Evolutionary conservation across 2,113 vertebrate genomes (phyloP), one percentile per base, ranked within the genome.

Genomic region (Oryzias woworae): DNA sequence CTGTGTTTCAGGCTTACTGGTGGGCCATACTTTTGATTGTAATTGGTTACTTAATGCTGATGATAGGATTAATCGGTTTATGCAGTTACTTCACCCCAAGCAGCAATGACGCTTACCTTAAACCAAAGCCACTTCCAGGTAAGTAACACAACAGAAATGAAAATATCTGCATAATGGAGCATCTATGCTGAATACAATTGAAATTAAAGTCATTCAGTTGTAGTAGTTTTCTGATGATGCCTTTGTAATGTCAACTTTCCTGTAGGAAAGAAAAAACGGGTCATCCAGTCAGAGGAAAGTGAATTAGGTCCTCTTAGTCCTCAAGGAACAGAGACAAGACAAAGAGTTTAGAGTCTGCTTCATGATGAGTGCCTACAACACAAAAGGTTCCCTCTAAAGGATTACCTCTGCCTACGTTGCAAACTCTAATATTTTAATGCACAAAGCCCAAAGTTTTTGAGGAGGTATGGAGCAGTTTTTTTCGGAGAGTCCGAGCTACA

Each of bases 41-140:
- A 69, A 94, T 99, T 54, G 96, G 96, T 64, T 91, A 98, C 66
- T 98, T 98, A 80, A 96, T 99, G 96, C 76, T 99, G 71, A 98
- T 98, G 97, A 96, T 96, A 62, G 97, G 95, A 26, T 99, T 98
- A 91, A 98, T 99, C 85, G 98, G 97, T 87, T 94, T 98, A 88
- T 98, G 96, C 92, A 98, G 97, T 68, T 95, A 98, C 68, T 97
- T 98, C 85, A 99, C 97, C 41, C 97, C 97, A 44, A 99, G 95
- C 92, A 98, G 94, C 90, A 99, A 99, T 84, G 96, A 97, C 81
- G 98, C 95, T 90, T 90, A 98, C 83, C 96, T 96, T 62, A 95
- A 95, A 71, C 94, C 93, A 66, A 98, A 94, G 91, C 94, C 94
- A 70, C 94, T 98, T 78, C 95, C 96, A 93, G 97, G 97, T 98